A percentile compares a stretch with the other conserved stretches of the same genome.
phyloP scores from a whole-genome alignment of 1,140 invertebrate species.

The Lucilia cuprina region DNA sequence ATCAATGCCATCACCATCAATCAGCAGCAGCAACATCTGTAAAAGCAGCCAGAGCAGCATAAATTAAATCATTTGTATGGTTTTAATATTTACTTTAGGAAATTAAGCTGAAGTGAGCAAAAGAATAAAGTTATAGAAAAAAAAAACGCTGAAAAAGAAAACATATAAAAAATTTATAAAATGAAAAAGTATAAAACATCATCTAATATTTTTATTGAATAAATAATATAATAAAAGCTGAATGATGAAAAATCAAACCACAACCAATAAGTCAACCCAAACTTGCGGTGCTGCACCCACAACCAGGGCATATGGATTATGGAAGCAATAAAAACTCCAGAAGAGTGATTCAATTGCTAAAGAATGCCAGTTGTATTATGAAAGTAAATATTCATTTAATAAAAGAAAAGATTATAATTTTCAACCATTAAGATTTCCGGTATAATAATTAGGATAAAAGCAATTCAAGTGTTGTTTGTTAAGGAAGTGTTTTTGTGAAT shows the following conservation, averaged over 20 bases:
- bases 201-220: not conserved
- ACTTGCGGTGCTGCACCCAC: no score
- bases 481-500: not conserved
- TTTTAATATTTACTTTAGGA: slow-evolving; percentile 31
- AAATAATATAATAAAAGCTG: not conserved
- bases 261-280: not conserved
- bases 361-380: no score
- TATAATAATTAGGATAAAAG: not conserved
- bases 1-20: not conserved
- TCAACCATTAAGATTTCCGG: not conserved
- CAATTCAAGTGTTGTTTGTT: not conserved
- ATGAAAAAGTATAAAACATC: not conserved
- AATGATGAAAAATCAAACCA: not conserved
- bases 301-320: not conserved
- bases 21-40: not conserved
- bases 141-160: not conserved
- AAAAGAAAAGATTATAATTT: not conserved
- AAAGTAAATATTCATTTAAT: no score
- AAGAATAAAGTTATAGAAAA: slow-evolving; percentile 7
- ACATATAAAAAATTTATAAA: not conserved
- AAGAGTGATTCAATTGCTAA: no score
- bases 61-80: slow-evolving; percentile 32
- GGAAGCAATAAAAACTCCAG: no score
- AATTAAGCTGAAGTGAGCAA: slow-evolving; percentile 33
- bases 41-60: not conserved